Conservation (phyloP, 2,113 vertebrate species). For the Forbesichthys papilliferus region DNA sequence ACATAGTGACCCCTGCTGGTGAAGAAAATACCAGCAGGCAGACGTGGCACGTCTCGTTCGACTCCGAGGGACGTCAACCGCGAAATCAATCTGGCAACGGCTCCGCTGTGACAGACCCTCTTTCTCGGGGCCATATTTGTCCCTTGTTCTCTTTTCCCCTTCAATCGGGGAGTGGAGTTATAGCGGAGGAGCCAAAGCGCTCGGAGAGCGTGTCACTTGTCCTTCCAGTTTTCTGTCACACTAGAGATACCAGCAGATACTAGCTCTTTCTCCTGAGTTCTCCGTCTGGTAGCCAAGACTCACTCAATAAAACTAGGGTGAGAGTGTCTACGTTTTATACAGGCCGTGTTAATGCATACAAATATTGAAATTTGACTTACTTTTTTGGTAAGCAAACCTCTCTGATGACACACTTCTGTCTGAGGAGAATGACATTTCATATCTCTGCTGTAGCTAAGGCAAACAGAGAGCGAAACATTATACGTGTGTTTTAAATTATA, state of each 20-base stretch:
- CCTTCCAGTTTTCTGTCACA: slow-evolving; percentile 29
- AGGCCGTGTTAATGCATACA: not conserved
- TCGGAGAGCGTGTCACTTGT: slow-evolving; percentile 17
- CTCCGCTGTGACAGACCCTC: slow-evolving; percentile 64
- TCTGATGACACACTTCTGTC: too few species aligned
- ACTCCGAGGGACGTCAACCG: slow-evolving; percentile 63
- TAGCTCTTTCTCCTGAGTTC: slow-evolving; percentile 19
- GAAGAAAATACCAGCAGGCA: slow-evolving; percentile 28
- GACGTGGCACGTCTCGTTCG: slow-evolving; percentile 41
- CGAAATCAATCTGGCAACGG: slow-evolving; percentile 78
- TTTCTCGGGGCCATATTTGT: slow-evolving; percentile 63
- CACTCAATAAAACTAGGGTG: too few species aligned
- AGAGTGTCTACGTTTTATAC: not conserved
- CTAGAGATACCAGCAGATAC: not conserved
- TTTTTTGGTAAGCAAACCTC: not conserved
- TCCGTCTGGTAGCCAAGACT: slow-evolving; percentile 8
- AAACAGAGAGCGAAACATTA: slow-evolving; percentile 49
- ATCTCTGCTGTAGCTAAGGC: slow-evolving; percentile 38
- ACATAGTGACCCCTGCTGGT: slow-evolving; percentile 56
- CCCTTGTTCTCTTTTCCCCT: slow-evolving; percentile 40
- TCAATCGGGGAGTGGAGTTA: slow-evolving; percentile 49
- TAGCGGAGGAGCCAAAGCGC: slow-evolving; percentile 48
- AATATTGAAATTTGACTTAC: too few species aligned
- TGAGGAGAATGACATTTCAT: slow-evolving; percentile 29
- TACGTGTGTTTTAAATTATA: slow-evolving; percentile 34